Evolutionary conservation across 1,140 invertebrate species (phyloP).

Genomic region (Scaptomyza pallida): DNA sequence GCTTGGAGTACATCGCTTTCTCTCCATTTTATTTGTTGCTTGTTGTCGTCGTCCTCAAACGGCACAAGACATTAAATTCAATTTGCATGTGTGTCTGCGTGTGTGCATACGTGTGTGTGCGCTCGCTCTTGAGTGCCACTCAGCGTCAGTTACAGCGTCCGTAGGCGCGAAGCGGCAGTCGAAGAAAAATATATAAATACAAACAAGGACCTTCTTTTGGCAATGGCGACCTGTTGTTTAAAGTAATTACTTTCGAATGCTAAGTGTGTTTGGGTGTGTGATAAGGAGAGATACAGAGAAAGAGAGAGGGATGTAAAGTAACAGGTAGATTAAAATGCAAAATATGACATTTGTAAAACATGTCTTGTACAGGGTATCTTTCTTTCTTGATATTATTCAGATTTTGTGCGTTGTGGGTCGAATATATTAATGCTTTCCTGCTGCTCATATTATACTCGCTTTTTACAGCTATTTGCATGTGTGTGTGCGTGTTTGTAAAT

Average conservation of each 20-base stretch:
- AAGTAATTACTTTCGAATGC: constrained; percentile 71
- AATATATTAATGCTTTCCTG: constrained; percentile 36
- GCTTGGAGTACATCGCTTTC: constrained; percentile 36
- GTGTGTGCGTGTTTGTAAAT: constrained; percentile 31
- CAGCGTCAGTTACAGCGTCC: constrained; percentile 69
- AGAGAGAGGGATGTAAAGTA: no score
- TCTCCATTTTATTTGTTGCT: constrained; percentile 51
- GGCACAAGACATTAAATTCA: constrained; percentile 77
- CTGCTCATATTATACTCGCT: constrained; percentile 22
- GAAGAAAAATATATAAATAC: constrained; percentile 4
- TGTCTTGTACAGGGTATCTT: constrained; percentile 16
- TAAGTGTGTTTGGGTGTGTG: constrained; percentile 29
- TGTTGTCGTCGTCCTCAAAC: constrained; percentile 21
- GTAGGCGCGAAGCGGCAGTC: constrained; percentile 3
- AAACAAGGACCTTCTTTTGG: constrained; percentile 32
- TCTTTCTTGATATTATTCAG: not conserved
- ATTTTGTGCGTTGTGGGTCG: constrained; percentile 22
- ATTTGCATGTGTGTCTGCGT: constrained; percentile 50
- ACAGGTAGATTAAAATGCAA: constrained; percentile 26
- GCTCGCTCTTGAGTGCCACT: constrained; percentile 71
- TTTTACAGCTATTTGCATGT: constrained; percentile 6
- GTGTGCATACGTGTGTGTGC: no score
- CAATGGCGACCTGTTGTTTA: constrained; percentile 73
- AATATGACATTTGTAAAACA: constrained; percentile 1
- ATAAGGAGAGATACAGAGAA: no score